Percentiles rank a stretch among this genome's conserved stretches.
Evolutionary conservation across 2,113 vertebrate genomes (phyloP).

Genomic region (Xenus cinereus): DNA sequence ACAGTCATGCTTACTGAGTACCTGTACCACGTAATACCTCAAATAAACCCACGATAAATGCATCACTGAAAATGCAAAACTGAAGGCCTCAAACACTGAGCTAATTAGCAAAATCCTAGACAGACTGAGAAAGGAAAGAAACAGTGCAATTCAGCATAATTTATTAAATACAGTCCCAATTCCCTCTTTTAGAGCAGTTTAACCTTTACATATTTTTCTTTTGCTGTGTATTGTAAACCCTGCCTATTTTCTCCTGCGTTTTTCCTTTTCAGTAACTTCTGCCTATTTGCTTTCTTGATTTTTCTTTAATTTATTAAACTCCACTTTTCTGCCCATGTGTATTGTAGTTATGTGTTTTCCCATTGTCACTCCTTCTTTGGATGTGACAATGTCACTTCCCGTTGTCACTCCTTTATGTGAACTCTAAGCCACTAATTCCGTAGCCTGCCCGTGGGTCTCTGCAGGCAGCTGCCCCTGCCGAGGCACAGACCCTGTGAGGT

Average conservation of each 20-base stretch:
- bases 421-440: background rate
- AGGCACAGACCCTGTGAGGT: background rate
- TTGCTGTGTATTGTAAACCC: background rate
- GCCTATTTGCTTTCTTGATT: background rate
- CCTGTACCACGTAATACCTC: background rate
- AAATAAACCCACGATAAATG: background rate
- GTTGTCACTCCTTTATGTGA: rapidly evolving
- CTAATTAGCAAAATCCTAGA: background rate
- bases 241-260: background rate
- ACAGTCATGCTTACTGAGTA: background rate
- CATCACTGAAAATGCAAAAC: background rate
- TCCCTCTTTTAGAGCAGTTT: background rate
- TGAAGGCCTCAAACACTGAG: background rate
- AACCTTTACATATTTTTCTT: background rate
- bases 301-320: background rate
- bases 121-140: background rate
- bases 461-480: background rate
- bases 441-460: background rate
- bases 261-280: background rate
- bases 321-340: background rate
- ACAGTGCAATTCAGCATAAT: background rate
- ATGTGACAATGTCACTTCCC: too few relatives aligned
- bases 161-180: background rate
- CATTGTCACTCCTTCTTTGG: background rate
- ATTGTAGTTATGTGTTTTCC: background rate